Evolutionary conservation across 2,113 vertebrate genomes (phyloP).

Genomic region (Corapipo altera): DNA sequence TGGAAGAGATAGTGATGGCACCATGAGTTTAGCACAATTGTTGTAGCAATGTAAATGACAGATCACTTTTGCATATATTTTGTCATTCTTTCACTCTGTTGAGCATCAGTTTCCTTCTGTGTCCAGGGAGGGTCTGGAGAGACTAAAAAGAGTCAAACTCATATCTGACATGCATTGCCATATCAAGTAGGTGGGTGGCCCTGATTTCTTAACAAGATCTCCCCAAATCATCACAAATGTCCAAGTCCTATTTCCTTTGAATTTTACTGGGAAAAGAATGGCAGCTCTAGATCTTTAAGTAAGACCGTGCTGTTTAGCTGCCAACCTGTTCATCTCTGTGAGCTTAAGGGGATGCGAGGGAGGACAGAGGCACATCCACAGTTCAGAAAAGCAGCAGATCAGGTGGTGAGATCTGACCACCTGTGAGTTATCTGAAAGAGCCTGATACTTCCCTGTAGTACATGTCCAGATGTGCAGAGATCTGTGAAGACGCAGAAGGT

Average conservation of each 20-base stretch:
- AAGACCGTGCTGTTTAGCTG: neutral
- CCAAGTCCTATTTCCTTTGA: neutral
- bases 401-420: neutral
- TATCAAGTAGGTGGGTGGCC: neutral
- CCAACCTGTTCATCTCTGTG: neutral
- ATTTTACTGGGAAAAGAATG: neutral
- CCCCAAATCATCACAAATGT: neutral
- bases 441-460: neutral
- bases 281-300: neutral
- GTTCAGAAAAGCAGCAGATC: neutral
- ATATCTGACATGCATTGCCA: fast-evolving
- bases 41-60: neutral
- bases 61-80: neutral
- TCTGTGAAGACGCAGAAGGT: neutral
- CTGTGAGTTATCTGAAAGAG: neutral
- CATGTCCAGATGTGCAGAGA: neutral
- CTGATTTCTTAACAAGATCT: neutral
- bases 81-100: neutral
- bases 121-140: neutral
- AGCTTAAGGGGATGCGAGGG: neutral
- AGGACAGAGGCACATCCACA: neutral
- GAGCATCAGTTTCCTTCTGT: neutral
- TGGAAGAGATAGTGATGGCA: neutral
- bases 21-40: neutral
- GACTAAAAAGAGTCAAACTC: neutral